Evolutionary conservation across 2,797 vertebrate species (phyloP).

Genomic region (Gadopsis bispinosus): DNA sequence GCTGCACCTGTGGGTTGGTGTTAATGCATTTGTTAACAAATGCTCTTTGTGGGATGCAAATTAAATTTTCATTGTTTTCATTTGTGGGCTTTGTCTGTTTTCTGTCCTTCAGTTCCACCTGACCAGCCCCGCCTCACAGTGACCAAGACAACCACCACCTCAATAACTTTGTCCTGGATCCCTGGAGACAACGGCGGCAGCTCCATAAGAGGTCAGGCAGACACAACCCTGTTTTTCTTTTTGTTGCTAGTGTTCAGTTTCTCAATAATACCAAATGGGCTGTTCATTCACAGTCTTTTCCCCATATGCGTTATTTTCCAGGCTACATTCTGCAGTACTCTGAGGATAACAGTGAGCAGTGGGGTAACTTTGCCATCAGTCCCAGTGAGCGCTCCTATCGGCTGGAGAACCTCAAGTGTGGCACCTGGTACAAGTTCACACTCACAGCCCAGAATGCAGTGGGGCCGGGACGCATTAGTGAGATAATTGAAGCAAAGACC

Average conservation of each 20-base stretch:
- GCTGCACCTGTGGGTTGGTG: background rate
- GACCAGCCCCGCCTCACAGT: slow-evolving; percentile 98
- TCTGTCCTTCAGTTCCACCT: slow-evolving; percentile 89
- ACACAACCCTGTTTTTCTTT: background rate
- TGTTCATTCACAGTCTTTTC: background rate
- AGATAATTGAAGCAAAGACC: slow-evolving; percentile 98
- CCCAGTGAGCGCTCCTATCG: slow-evolving; percentile 96
- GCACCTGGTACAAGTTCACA: slow-evolving; percentile 99
- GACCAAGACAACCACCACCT: slow-evolving; percentile 97
- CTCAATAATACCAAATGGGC: background rate
- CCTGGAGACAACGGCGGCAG: slow-evolving; percentile 98
- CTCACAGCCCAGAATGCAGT: slow-evolving; percentile 98
- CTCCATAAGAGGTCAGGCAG: slow-evolving; percentile 92
- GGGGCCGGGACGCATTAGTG: slow-evolving; percentile 96
- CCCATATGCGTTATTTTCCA: slow-evolving; percentile 53
- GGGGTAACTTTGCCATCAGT: slow-evolving; percentile 97
- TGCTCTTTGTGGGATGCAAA: background rate
- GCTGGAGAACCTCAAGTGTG: slow-evolving; percentile 94
- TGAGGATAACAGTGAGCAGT: slow-evolving; percentile 98
- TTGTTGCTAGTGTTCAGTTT: background rate
- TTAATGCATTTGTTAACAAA: background rate
- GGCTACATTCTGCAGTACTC: slow-evolving; percentile 99
- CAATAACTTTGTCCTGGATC: slow-evolving; percentile 98
- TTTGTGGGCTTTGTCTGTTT: background rate
- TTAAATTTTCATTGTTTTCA: background rate